phyloP scores from a whole-genome alignment of 2,888 invertebrate genomes.

The Ornithoptera alexandrae region DNA sequence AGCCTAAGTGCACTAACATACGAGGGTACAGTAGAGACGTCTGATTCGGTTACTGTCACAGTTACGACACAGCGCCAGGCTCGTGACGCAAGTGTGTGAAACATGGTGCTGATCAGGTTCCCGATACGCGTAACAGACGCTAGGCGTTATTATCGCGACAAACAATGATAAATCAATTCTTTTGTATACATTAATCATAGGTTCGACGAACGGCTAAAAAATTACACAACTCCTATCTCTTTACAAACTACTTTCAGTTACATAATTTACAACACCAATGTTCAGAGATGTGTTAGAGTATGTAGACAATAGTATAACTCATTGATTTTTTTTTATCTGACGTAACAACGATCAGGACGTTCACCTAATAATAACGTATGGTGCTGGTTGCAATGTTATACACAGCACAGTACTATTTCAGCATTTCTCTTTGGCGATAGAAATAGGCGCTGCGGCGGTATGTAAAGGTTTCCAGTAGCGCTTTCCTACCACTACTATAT shows the following conservation, averaged over 20 bases:
- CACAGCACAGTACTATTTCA: too few relatives aligned
- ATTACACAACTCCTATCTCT: slow-evolving; percentile 8
- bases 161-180: slow-evolving; percentile 30
- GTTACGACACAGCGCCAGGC: slow-evolving; percentile 2
- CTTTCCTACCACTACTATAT: too few relatives aligned
- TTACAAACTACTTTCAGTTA: slow-evolving; percentile 15
- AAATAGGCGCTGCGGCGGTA: too few relatives aligned
- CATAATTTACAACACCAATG: slow-evolving; percentile 8
- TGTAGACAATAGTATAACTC: neutral
- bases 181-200: slow-evolving; percentile 23
- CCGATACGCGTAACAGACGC: slow-evolving; percentile 17
- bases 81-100: slow-evolving; percentile 8
- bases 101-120: slow-evolving; percentile 17
- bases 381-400: too few relatives aligned
- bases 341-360: neutral
- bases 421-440: too few relatives aligned
- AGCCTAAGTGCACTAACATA: neutral
- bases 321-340: neutral
- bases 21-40: neutral
- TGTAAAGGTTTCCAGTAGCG: too few relatives aligned
- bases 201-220: neutral
- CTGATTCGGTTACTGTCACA: neutral
- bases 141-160: slow-evolving; percentile 17
- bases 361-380: neutral
- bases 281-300: neutral